These are phyloP conservation scores for Silurus lanzhouensis DNA, from an alignment of 2,797 vertebrate genomes.

Conservation along the genomic window DNA sequence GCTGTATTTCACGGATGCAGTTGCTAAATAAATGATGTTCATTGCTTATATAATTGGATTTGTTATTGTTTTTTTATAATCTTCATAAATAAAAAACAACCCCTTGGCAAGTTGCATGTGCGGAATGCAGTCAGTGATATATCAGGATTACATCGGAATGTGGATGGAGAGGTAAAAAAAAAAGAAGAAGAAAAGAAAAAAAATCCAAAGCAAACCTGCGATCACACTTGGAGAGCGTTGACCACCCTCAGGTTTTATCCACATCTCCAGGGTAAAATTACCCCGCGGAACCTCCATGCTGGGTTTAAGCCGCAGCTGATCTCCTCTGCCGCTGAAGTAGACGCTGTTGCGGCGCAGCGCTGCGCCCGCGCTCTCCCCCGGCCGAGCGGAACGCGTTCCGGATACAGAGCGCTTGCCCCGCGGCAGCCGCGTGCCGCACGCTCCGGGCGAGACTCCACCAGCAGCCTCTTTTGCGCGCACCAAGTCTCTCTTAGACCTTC, in stretches of 20 bases:
- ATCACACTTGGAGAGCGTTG: constrained; percentile 94
- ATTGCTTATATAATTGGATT: not conserved
- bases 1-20: not conserved
- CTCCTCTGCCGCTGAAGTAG: constrained; percentile 92
- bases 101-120: constrained; percentile 7
- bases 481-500: constrained; percentile 90
- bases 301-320: constrained; percentile 91
- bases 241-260: constrained; percentile 96
- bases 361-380: constrained; percentile 77
- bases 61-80: not conserved
- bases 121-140: not conserved
- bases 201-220: constrained; percentile 79
- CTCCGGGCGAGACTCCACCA: constrained; percentile 81
- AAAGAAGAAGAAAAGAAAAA: too few relatives aligned
- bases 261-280: constrained; percentile 95
- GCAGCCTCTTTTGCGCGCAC: constrained; percentile 85
- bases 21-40: not conserved
- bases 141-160: constrained; percentile 4
- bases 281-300: constrained; percentile 91
- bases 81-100: not conserved
- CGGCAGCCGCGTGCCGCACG: constrained; percentile 95
- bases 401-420: constrained; percentile 90
- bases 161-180: constrained; percentile 17
- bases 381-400: constrained; percentile 82
- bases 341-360: constrained; percentile 84